These are phyloP conservation scores for Chrysina gloriosa DNA, from an alignment of 2,888 invertebrate species.

Conservation along the genomic window DNA sequence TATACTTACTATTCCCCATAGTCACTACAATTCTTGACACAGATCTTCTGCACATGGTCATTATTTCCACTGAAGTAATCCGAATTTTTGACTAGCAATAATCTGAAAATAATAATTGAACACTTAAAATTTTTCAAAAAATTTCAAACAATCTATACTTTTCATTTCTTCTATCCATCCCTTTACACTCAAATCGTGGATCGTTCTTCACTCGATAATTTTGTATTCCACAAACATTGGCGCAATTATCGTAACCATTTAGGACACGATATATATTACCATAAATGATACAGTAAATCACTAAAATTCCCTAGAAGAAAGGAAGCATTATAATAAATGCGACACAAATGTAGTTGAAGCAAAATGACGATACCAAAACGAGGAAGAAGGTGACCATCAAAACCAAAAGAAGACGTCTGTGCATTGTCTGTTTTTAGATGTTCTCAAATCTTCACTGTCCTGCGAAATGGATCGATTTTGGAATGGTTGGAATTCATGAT, in stretches of 20 bases:
- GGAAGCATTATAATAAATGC: neutral
- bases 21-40: slow-evolving; percentile 59
- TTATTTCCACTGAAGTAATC: slow-evolving; percentile 46
- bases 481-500: slow-evolving; percentile 20
- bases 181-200: slow-evolving; percentile 63
- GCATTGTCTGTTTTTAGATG: slow-evolving; percentile 54
- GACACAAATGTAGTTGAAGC: neutral
- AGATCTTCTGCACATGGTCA: slow-evolving; percentile 55
- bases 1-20: slow-evolving; percentile 56
- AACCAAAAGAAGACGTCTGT: slow-evolving; percentile 70
- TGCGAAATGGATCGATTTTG: slow-evolving; percentile 45
- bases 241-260: slow-evolving; percentile 74
- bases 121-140: neutral
- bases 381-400: slow-evolving; percentile 68
- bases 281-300: slow-evolving; percentile 63
- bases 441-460: slow-evolving; percentile 46
- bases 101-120: slow-evolving; percentile 17
- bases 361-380: slow-evolving; percentile 64
- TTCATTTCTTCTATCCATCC: slow-evolving; percentile 63
- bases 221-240: slow-evolving; percentile 72
- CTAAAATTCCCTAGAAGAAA: slow-evolving; percentile 55
- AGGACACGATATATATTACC: slow-evolving; percentile 71
- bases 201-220: slow-evolving; percentile 57
- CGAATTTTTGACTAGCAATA: slow-evolving; percentile 51
- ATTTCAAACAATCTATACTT: slow-evolving; percentile 55